A percentile compares a stretch with the other conserved stretches of the same genome.
phyloP scores from a whole-genome alignment of 2,113 vertebrate species.

The Epinephelus lanceolatus region DNA sequence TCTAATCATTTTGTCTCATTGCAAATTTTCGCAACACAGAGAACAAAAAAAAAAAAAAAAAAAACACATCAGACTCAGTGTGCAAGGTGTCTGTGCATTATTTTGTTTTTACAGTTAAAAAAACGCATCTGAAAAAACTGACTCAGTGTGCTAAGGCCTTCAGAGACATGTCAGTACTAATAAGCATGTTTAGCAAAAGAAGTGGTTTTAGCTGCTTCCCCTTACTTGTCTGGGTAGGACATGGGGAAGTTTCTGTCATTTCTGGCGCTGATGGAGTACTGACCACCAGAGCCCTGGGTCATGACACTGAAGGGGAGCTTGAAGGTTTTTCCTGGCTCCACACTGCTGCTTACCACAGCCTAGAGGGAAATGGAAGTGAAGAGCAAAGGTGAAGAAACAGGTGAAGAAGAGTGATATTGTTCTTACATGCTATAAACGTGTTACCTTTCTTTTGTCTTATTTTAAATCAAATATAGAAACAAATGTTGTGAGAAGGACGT shows the following conservation, averaged over 20 bases:
- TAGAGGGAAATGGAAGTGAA: conserved; percentile 28
- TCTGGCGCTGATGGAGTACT: conserved; percentile 59
- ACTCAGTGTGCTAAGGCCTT: neutral
- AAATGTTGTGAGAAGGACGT: neutral
- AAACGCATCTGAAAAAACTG: too few species aligned
- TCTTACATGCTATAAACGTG: neutral
- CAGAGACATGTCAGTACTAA: neutral
- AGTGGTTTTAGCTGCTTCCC: neutral
- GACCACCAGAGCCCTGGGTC: conserved; percentile 66
- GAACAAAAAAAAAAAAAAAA: too few species aligned
- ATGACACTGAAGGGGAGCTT: conserved; percentile 70
- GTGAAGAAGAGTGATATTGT: neutral
- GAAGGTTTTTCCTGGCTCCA: conserved; percentile 74
- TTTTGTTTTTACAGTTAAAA: too few species aligned
- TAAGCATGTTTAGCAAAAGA: neutral
- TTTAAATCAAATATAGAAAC: neutral
- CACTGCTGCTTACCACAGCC: conserved; percentile 68
- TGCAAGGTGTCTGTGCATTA: too few species aligned
- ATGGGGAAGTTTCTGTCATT: conserved; percentile 75
- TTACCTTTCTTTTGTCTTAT: neutral
- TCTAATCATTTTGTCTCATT: too few species aligned
- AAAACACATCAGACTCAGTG: too few species aligned
- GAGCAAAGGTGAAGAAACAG: neutral
- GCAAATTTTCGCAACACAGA: too few species aligned
- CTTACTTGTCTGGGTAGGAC: conserved; percentile 50